These are phyloP conservation scores for Poecilia velifera DNA, from an alignment of 2,797 vertebrate species.

Conservation along the genomic window DNA sequence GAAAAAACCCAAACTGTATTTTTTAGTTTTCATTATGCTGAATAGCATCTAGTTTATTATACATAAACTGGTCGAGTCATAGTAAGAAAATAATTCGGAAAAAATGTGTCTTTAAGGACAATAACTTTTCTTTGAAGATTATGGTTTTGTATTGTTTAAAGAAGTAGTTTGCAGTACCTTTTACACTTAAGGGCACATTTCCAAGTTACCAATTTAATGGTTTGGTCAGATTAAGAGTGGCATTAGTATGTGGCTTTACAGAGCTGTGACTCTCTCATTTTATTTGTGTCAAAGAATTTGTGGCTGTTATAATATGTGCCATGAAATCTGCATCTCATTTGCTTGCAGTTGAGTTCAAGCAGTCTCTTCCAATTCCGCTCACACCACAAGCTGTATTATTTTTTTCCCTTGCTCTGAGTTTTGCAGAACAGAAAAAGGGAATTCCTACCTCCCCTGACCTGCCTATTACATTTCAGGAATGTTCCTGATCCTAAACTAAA, in stretches of 20 bases:
- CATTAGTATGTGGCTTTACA: background rate
- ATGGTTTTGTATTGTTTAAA: background rate
- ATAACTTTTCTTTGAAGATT: background rate
- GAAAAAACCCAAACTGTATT: background rate
- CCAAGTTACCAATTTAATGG: background rate
- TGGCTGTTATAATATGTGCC: constrained; percentile 2
- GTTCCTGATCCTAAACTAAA: constrained; percentile 40
- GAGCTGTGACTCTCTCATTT: background rate
- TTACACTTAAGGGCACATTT: background rate
- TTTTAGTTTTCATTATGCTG: background rate
- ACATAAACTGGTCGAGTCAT: background rate
- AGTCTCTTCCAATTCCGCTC: constrained; percentile 43
- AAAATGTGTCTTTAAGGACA: background rate
- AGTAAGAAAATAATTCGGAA: background rate
- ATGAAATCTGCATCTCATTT: constrained; percentile 15
- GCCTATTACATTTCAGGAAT: constrained; percentile 50
- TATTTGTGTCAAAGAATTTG: constrained; percentile 1
- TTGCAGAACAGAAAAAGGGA: constrained; percentile 33
- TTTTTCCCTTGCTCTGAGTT: background rate
- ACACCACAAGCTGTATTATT: constrained; percentile 16
- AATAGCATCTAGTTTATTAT: background rate
- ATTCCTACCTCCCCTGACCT: constrained; percentile 51
- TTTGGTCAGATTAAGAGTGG: background rate
- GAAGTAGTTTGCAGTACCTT: background rate
- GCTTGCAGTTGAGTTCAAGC: constrained; percentile 4